A percentile compares a stretch with the other conserved stretches of the same genome.
These are phyloP conservation scores for Danionella dracula DNA, from an alignment of 2,797 vertebrate genomes.

Conservation along the genomic window DNA sequence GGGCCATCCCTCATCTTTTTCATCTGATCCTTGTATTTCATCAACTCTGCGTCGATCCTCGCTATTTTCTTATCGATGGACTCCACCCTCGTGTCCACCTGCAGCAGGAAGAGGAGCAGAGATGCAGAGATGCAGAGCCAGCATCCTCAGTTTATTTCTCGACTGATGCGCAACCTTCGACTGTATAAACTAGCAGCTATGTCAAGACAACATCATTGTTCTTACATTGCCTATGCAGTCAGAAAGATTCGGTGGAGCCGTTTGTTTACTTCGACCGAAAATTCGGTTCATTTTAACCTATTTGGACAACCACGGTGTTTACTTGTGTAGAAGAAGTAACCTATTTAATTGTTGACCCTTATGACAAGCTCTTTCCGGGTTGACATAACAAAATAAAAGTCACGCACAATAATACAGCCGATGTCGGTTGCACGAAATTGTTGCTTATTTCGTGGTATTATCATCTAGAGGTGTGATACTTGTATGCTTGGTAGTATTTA, in stretches of 20 bases:
- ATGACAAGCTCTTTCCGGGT: slow-evolving; percentile 6
- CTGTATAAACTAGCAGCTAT: too few relatives aligned
- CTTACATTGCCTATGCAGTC: slow-evolving; percentile 95
- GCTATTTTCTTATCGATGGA: slow-evolving; percentile 96
- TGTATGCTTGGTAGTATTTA: too few relatives aligned
- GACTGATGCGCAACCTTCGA: background rate
- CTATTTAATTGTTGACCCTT: background rate
- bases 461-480: too few relatives aligned
- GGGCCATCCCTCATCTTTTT: slow-evolving; percentile 99
- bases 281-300: slow-evolving; percentile 82
- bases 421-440: too few relatives aligned
- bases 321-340: background rate
- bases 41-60: slow-evolving; percentile 85
- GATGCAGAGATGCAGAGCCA: slow-evolving; percentile 30
- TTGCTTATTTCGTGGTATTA: too few relatives aligned
- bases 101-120: background rate
- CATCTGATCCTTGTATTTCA: slow-evolving; percentile 98
- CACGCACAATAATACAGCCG: too few relatives aligned
- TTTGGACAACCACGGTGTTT: background rate
- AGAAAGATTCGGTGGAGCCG: slow-evolving; percentile 84
- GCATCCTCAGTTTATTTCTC: slow-evolving; percentile 20
- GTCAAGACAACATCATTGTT: slow-evolving; percentile 38
- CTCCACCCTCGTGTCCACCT: slow-evolving; percentile 92
- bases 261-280: slow-evolving; percentile 90
- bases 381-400: slow-evolving; percentile 21